Evolutionary conservation across 2,797 vertebrate species (phyloP).

Genomic region (Lophotriccus pileatus): DNA sequence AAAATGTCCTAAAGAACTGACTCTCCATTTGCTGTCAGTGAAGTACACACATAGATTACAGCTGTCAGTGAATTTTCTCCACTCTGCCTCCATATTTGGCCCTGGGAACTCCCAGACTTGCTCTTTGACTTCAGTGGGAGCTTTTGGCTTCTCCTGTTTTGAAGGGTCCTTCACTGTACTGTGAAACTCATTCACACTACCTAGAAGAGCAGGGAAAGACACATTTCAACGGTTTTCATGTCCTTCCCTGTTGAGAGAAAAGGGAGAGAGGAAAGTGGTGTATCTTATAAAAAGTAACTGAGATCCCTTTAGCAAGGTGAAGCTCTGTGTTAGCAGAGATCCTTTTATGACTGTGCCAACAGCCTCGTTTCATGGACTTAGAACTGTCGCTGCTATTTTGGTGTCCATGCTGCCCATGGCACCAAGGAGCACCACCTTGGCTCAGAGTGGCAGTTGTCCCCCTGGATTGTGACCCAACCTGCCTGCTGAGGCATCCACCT

Average conservation of each 20-base stretch:
- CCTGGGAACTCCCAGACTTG: not conserved
- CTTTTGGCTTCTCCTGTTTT: not conserved
- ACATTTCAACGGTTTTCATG: not conserved
- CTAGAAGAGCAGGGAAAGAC: not conserved
- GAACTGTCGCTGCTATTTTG: not conserved
- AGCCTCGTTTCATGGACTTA: not conserved
- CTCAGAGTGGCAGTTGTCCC: not conserved
- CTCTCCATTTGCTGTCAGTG: not conserved
- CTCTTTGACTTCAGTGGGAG: not conserved
- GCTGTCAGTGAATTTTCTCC: not conserved
- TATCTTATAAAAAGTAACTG: not conserved
- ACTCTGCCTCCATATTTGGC: not conserved
- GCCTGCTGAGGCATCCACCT: not conserved
- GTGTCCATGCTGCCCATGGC: fast-evolving
- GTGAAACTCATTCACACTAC: not conserved
- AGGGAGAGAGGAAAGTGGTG: not conserved
- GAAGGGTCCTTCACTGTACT: not conserved
- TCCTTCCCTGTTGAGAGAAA: not conserved
- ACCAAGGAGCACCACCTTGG: not conserved
- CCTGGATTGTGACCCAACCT: not conserved
- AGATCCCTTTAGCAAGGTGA: not conserved
- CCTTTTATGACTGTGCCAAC: fast-evolving
- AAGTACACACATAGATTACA: not conserved
- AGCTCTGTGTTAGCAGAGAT: not conserved
- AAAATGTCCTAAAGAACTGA: not conserved